These are phyloP conservation scores for Siniperca undulata DNA, from an alignment of 2,797 vertebrate genomes.

Conservation along the genomic window DNA sequence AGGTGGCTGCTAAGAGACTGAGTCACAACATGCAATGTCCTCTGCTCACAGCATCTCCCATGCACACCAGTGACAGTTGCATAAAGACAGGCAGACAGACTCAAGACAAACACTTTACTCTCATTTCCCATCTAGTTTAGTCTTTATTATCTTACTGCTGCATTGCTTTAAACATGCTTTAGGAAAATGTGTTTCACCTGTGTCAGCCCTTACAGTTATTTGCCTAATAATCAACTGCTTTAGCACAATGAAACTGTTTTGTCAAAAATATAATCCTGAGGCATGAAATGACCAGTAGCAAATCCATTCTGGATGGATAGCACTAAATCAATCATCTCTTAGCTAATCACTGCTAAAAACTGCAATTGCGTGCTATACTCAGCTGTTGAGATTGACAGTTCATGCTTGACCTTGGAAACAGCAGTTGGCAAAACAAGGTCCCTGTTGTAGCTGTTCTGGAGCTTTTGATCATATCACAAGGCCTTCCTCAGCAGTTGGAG, in stretches of 20 bases:
- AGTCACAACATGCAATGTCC: constrained; percentile 76
- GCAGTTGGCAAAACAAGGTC: neutral
- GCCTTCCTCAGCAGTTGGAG: neutral
- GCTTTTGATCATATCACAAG: neutral
- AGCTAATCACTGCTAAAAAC: neutral
- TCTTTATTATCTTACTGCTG: constrained; percentile 15
- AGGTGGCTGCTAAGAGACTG: constrained; percentile 80
- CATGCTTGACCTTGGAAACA: neutral
- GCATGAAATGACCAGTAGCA: neutral
- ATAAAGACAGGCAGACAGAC: constrained; percentile 52
- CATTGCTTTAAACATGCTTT: neutral
- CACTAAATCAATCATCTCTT: constrained; percentile 12
- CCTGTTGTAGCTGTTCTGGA: neutral
- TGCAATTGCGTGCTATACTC: neutral
- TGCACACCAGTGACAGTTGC: constrained; percentile 59
- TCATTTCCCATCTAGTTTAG: constrained; percentile 8
- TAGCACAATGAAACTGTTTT: neutral
- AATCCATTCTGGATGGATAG: neutral
- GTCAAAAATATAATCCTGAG: neutral
- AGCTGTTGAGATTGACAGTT: neutral
- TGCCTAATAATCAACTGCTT: neutral
- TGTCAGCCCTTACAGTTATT: neutral
- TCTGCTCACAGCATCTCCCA: constrained; percentile 51
- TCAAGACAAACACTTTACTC: constrained; percentile 30
- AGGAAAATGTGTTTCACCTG: constrained; percentile 1